Evolutionary conservation across 2,888 invertebrate species (phyloP).

Genomic region (Oxystoma pomonae): DNA sequence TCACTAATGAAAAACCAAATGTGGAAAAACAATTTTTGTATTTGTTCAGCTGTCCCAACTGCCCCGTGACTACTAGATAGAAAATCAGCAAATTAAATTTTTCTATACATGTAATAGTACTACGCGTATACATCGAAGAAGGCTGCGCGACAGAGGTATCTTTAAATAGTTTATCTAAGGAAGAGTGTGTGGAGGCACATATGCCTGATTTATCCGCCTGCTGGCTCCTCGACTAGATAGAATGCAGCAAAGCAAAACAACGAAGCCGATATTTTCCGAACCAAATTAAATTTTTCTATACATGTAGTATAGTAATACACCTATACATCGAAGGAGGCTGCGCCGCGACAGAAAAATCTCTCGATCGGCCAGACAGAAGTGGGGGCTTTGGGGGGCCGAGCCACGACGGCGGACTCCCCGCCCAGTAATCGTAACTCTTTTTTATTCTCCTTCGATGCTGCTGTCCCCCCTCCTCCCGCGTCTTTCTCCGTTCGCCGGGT

Average conservation of each 20-base stretch:
- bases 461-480: slow-evolving; percentile 18
- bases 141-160: slow-evolving; percentile 21
- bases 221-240: no score
- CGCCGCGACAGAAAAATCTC: slow-evolving; percentile 24
- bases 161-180: no score
- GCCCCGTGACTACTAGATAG: no score
- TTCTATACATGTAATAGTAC: not conserved
- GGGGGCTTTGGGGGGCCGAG: slow-evolving; percentile 19
- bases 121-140: not conserved
- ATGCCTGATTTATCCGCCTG: no score
- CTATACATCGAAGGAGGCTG: not conserved
- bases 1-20: no score
- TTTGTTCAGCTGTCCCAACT: no score
- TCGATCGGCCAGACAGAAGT: slow-evolving; percentile 13
- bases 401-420: slow-evolving; percentile 11
- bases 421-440: slow-evolving; percentile 9
- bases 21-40: no score
- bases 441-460: not conserved
- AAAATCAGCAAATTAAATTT: not conserved
- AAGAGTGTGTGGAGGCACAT: no score
- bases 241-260: no score
- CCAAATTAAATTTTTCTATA: not conserved
- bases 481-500: slow-evolving; percentile 24
- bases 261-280: no score
- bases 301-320: not conserved